Base-by-base conservation (phyloP, 2,113 vertebrate species). In the Sigmodon hispidus region DNA sequence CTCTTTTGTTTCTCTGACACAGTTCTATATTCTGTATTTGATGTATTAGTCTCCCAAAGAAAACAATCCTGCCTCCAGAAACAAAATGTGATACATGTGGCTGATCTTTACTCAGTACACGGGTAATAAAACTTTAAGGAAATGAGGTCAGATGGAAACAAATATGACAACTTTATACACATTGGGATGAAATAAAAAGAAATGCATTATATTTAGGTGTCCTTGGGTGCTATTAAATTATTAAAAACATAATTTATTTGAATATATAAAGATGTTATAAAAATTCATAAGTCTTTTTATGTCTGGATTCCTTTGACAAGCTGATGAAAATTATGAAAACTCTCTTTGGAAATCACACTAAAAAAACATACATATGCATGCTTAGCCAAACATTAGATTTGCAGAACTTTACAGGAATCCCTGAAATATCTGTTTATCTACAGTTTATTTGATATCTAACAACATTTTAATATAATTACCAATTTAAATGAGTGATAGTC, bases 11-110 rank as follows among this genome's bases (percentile, higher is more conserved):
- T 95, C 67, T 15, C 40, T 81, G 73, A 94, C 50, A 85, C 21
- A 84, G 13, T 94, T 50, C 3, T 26, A 86, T 67, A 93, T 9
- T 50, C 72, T 86, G 0, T 89, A 88, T 86, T 79, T 96, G 94
- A 94, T 92, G 40, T 72, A 90, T 95, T 90, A 89, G 96, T 98
- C 92, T 95, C 81, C 61, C 76, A 88, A 95, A 96, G 95, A 97
- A 96, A 97, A 93, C 67, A 97, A 50, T 4, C 21, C 1, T 87
- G 31, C 16, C 85, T 96, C 59, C 94, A 94, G 91, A 97, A 98
- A 95, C 48, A 97, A 95, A 91, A 97, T 92, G n/a, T 31, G 21
- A 88, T 85, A 67, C 45, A 65, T 61, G 92, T 81, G 24, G 0
- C 40, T 93, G 36, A 75, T 13, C 12, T 83, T 70, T 50, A 11